Evolutionary conservation across 1,140 invertebrate genomes (phyloP).

Genomic region (Paraescarpia echinospica): DNA sequence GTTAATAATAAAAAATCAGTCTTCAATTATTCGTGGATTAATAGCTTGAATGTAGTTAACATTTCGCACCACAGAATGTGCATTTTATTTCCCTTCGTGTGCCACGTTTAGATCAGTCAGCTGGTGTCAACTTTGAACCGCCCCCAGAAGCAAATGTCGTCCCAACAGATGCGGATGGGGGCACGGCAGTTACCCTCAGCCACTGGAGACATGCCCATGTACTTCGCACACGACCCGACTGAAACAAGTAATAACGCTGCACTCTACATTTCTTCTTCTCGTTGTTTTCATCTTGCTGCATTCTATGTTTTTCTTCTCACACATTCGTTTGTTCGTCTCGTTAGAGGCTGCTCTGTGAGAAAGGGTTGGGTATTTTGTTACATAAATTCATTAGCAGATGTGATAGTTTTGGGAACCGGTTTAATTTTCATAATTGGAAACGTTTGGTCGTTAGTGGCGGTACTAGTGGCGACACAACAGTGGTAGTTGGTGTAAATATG

Average conservation of each 20-base stretch:
- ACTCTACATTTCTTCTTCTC: constrained; percentile 23
- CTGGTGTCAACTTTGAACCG: constrained; percentile 40
- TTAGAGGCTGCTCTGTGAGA: no score
- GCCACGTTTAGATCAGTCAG: constrained; percentile 35
- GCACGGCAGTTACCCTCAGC: constrained; percentile 25
- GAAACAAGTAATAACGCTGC: constrained; percentile 40
- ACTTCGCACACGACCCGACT: constrained; percentile 54
- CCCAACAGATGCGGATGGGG: constrained; percentile 25
- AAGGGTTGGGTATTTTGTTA: no score
- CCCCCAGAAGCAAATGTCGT: constrained; percentile 51
- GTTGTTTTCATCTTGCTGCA: not conserved
- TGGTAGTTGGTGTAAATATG: no score
- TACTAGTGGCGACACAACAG: no score
- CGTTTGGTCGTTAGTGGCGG: no score
- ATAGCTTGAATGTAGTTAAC: not conserved
- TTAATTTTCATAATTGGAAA: no score
- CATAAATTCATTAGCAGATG: no score
- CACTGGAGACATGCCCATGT: constrained; percentile 61
- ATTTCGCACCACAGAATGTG: not conserved
- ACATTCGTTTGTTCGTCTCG: no score
- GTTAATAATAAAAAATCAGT: not conserved
- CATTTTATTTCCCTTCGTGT: not conserved
- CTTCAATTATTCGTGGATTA: not conserved
- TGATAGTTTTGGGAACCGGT: no score
- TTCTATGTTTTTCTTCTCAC: no score